Evolutionary conservation across 2,113 vertebrate genomes (phyloP).

Genomic region (Donacobius atricapilla): DNA sequence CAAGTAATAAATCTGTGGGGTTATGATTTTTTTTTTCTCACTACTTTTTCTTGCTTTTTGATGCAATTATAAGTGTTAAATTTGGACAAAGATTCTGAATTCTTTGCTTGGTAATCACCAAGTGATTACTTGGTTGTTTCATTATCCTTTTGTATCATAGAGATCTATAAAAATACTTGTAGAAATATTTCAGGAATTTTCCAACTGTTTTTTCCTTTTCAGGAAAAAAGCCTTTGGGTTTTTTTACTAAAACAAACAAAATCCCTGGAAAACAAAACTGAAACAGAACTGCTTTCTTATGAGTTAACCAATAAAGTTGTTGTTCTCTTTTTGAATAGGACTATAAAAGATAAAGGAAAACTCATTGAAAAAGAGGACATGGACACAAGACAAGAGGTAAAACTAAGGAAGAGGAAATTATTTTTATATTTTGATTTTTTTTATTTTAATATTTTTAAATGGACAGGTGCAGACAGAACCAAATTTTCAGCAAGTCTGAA

Average conservation of each 20-base stretch:
- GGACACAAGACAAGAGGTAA: conserved; percentile 58
- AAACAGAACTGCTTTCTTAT: not conserved
- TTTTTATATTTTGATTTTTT: not conserved
- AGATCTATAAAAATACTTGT: not conserved
- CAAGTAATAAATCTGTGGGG: not conserved
- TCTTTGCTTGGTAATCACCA: not conserved
- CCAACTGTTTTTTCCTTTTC: not conserved
- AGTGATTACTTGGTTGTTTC: not conserved
- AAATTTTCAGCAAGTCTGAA: not conserved
- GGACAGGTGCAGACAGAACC: not conserved
- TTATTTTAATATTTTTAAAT: not conserved
- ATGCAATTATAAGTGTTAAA: not conserved
- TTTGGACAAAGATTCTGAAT: not conserved
- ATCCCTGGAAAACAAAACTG: not conserved
- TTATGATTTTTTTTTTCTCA: not conserved
- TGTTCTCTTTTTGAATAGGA: not conserved
- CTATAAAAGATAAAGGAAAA: conserved; percentile 19
- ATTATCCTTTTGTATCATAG: not conserved
- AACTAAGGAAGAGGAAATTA: not conserved
- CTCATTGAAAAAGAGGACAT: not conserved
- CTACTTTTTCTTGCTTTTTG: not conserved
- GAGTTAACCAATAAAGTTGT: not conserved
- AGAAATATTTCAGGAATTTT: not conserved
- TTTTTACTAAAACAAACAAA: not conserved
- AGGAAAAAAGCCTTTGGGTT: not conserved